Percentiles rank a stretch among this genome's conserved stretches.
phyloP scores from a whole-genome alignment of 2,797 vertebrate genomes.

The Micropoecilia bifurca region DNA sequence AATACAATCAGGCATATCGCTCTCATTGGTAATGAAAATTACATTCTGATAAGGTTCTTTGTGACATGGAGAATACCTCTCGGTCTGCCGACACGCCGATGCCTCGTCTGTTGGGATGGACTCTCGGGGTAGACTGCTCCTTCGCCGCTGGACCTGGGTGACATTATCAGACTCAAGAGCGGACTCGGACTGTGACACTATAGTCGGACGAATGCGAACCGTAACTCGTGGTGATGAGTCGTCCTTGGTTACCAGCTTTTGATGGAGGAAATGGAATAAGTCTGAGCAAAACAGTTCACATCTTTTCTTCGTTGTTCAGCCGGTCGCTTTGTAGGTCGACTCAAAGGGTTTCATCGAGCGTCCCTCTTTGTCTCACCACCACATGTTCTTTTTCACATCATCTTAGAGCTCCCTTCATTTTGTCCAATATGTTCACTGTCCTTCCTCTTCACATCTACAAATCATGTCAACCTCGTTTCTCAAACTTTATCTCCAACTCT shows the following conservation, averaged over 20 bases:
- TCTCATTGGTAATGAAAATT: constrained; percentile 72
- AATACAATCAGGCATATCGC: constrained; percentile 72
- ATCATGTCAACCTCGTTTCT: too few species aligned
- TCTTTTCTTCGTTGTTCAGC: not conserved
- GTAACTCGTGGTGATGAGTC: constrained; percentile 31
- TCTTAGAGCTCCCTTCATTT: not conserved
- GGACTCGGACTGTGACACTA: constrained; percentile 41
- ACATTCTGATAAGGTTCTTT: constrained; percentile 70
- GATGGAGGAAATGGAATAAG: constrained; percentile 41
- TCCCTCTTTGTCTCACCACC: not conserved
- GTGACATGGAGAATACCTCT: constrained; percentile 68
- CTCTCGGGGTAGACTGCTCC: constrained; percentile 34
- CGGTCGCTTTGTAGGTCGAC: not conserved
- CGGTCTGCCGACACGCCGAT: constrained; percentile 19
- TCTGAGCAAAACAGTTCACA: constrained; percentile 19
- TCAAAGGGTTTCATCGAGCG: not conserved
- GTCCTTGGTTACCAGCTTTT: constrained; percentile 34
- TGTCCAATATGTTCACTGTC: not conserved
- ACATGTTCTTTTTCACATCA: not conserved
- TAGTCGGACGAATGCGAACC: constrained; percentile 26
- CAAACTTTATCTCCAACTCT: not conserved
- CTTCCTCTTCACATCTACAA: not conserved
- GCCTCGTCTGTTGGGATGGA: constrained; percentile 25
- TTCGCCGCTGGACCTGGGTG: constrained; percentile 30
- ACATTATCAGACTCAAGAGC: constrained; percentile 57